Base-by-base conservation (phyloP, 2,797 vertebrate genomes). In the Lutjanus campechanus region DNA sequence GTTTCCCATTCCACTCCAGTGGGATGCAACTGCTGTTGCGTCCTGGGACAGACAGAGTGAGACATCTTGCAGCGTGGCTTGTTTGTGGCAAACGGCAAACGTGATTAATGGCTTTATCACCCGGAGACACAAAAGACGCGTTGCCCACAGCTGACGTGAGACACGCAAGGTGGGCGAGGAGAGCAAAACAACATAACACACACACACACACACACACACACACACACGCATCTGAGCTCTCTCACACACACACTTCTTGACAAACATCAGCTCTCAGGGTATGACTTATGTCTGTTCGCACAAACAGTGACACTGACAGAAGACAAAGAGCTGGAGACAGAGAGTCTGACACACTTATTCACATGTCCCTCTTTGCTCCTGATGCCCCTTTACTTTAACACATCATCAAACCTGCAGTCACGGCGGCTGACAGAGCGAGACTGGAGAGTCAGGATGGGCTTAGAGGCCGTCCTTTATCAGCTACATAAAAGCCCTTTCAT, bases 91-190 rank as follows among this genome's bases (percentile, higher is more conserved):
- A 87, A 85, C 76, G 22, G 72, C 5, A 47, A 75, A 87, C 10
- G 29, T 89, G 90, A 94, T 91, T 86, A 91, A 95, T 91, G 76
- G 75, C 88, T 91, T 89, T 86, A 91, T 92, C 90, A 89, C 56
- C 40, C 50, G 55, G 40, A 88, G 74, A 68, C 62, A 73, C 82
- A 70, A 77, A 79, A 81, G 66, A 85, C 72, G 74, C 85, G 55
- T 64, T 22, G 40, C 76, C 81, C 67, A 56, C 73, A 82, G 83
- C 75, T 85, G 82, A 85, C 72, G 62, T 75, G 56, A 55, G 29
- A 58, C 76, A 36, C 46, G 53, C 2, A 10, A 66, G 50, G 61
- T 50, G 60, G 66, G 73, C 73, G 73, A 56, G 53, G 10, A 66
- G 46, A 62, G 53, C 46, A 19, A 46, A 3, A 64, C 9, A 16